Evolutionary conservation across 2,888 invertebrate species (phyloP), one percentile per base, ranked within the genome.

Genomic region (Mamestra brassicae): DNA sequence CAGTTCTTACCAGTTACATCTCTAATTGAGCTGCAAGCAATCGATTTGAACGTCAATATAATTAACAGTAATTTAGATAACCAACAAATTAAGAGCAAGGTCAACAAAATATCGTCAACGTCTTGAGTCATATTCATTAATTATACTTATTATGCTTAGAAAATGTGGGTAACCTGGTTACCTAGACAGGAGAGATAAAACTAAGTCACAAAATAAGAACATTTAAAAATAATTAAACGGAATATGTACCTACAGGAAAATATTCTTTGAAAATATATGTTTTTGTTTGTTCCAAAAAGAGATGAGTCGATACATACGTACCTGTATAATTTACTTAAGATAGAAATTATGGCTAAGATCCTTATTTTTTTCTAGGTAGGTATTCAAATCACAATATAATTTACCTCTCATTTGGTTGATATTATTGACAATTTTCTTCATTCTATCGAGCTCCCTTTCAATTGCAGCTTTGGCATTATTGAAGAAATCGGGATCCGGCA

Each of bases 351-450:
- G 45, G 45, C 7, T 45, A 45, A 4, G 38, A 5, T 38, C 38
- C 38, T 4, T 38, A 38, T 3, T 38, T 38, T 38, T 38, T 38
- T 4, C 38, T 38, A 38, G 38, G 38, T 38, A 3, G 5, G 38
- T 5, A 38, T 38, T 4, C 5, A 38, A 72, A 47, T 47, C 50
- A 58, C 11, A 26, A 45, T 54, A 26, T 26, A 26, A 26, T 42
- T 42, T 42, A 72, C 61, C 95, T 93, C 95, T 90, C 91, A 95
- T 93, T 89, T 94, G 93, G 81, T 91, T 95, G 3, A 96, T 87
- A 55, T 87, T 91, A 71, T 96, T 93, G 3, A 93, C 90, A 64
- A 93, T 89, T 89, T 94, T 95, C 88, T 94, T 94, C 84, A 96
- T 85, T 81, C 90, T 90, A 5, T 92, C 90, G 42, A 96, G 85